A percentile compares a stretch with the other conserved stretches of the same genome.
Conservation (phyloP, 2,113 vertebrate species). For the Verasper variegatus region DNA sequence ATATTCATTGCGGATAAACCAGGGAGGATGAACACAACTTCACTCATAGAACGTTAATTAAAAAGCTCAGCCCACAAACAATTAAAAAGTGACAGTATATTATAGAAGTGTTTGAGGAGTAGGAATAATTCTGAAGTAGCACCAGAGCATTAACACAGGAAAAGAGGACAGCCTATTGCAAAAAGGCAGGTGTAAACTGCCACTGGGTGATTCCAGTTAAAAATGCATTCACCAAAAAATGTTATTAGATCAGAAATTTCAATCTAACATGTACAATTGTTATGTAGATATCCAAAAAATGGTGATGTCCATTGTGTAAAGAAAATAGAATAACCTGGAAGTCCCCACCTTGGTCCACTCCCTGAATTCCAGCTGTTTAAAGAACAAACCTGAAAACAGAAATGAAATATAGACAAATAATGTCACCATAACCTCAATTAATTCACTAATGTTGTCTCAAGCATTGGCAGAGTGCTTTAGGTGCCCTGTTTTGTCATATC, state of each 20-base stretch:
- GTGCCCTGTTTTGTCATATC: constrained; percentile 77
- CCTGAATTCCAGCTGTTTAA: constrained; percentile 58
- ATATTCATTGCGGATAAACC: no score
- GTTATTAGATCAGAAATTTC: no score
- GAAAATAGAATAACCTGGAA: constrained; percentile 42
- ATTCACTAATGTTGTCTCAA: constrained; percentile 71
- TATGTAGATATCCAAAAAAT: background rate
- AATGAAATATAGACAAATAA: constrained; percentile 71
- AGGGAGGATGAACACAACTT: no score
- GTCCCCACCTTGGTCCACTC: constrained; percentile 44
- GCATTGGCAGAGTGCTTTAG: constrained; percentile 62
- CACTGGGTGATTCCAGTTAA: background rate
- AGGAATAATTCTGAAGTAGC: no score
- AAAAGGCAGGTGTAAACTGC: no score
- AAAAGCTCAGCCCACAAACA: no score
- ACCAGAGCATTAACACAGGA: no score
- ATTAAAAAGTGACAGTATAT: no score
- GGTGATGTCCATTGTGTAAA: background rate
- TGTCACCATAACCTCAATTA: constrained; percentile 56
- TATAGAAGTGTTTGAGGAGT: no score
- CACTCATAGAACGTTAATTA: no score
- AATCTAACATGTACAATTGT: background rate
- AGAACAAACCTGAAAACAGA: constrained; percentile 65
- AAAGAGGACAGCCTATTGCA: no score
- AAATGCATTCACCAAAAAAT: background rate